Conservation (phyloP, 2,888 invertebrate genomes). For the Meiosimyza decipiens region DNA sequence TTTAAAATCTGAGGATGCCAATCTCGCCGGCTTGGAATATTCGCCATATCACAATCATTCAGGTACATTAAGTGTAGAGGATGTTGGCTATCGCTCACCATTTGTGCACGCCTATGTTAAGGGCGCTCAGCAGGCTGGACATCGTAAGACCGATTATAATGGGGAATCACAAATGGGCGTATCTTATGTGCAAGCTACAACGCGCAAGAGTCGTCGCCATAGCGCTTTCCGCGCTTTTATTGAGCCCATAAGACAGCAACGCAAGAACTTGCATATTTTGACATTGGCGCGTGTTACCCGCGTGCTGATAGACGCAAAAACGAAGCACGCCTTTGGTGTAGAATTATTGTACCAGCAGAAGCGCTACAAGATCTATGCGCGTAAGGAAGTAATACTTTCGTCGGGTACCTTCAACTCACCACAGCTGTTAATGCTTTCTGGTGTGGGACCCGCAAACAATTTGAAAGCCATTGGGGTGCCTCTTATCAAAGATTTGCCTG, state of each 20-base stretch:
- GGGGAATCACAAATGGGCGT: slow-evolving; percentile 74
- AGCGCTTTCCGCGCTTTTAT: slow-evolving; percentile 76
- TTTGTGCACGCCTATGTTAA: slow-evolving; percentile 71
- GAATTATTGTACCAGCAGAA: slow-evolving; percentile 71
- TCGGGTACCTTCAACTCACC: slow-evolving; percentile 91
- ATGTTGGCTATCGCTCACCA: slow-evolving; percentile 70
- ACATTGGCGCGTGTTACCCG: slow-evolving; percentile 74
- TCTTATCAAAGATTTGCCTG: slow-evolving; percentile 73
- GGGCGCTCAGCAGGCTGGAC: slow-evolving; percentile 75
- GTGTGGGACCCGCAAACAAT: slow-evolving; percentile 72
- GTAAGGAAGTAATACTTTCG: slow-evolving; percentile 84
- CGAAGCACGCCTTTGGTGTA: slow-evolving; percentile 76
- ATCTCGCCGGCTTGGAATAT: slow-evolving; percentile 66
- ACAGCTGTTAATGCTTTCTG: slow-evolving; percentile 89
- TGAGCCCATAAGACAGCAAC: slow-evolving; percentile 68
- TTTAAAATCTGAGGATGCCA: slow-evolving; percentile 70
- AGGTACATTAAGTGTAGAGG: slow-evolving; percentile 74
- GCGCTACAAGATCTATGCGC: slow-evolving; percentile 70
- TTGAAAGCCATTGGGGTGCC: slow-evolving; percentile 70
- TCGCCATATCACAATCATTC: slow-evolving; percentile 71
- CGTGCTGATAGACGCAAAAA: slow-evolving; percentile 73
- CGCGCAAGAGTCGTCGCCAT: slow-evolving; percentile 72
- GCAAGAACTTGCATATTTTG: slow-evolving; percentile 76
- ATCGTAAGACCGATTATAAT: slow-evolving; percentile 77
- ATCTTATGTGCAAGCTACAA: slow-evolving; percentile 74